Evolutionary conservation across 2,113 vertebrate genomes (phyloP), one percentile per base, ranked within the genome.

Genomic region (Thymallus thymallus): DNA sequence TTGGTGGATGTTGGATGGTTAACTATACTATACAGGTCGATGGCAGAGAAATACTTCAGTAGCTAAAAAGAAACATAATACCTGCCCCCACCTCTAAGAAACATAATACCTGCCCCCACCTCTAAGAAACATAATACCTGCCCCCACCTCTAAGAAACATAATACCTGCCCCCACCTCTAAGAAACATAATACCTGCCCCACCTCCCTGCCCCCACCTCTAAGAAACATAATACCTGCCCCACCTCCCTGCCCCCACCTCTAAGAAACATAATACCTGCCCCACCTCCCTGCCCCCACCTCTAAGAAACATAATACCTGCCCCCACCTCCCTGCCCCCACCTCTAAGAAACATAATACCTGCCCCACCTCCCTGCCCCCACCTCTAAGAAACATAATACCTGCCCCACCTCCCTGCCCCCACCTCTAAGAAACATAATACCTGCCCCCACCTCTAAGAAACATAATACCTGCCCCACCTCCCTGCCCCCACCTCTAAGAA

Each of bases 181-280:
- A 79, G 90, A 83, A 89, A 89, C 78, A 78, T 24, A 77, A 87
- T 79, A 79, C 86, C 26, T n/a, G n/a, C n/a, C n/a, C n/a, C n/a
- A n/a, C 80, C 75, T 68, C 75, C 41, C 71, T 65, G 32, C 71
- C 69, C 5, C 68, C 73, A 16, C 56, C 41, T 20, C 65, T 68
- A 22, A 79, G 90, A 83, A 89, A 89, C 78, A 78, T 24, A 77
- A 87, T 79, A 79, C 86, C 26, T n/a, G n/a, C n/a, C n/a, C n/a
- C n/a, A n/a, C 80, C 75, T 68, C 75, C 41, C 71, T 65, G 32
- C 71, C 69, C 5, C 68, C 73, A 16, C 56, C 41, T 20, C 65
- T 68, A 22, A 79, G 90, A 83, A 89, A 89, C 78, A 78, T 24
- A 77, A 87, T 79, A 79, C 86, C 26, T n/a, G n/a, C n/a, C n/a